phyloP scores from a whole-genome alignment of 2,888 invertebrate genomes.

The Heteromyza rotundicornis region DNA sequence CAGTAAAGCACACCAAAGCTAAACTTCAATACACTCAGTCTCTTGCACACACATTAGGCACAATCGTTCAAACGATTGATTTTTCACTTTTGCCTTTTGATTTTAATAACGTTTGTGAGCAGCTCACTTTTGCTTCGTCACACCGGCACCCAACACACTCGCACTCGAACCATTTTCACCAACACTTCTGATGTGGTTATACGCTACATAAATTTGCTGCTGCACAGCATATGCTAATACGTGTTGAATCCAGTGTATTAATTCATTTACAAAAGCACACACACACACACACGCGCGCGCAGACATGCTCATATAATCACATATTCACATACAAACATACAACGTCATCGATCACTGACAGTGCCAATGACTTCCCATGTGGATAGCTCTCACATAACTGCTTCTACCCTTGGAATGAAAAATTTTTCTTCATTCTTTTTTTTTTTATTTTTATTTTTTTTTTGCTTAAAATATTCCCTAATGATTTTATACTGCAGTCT shows the following conservation, averaged over 20 bases:
- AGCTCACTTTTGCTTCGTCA: not conserved
- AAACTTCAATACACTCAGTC: too few relatives aligned
- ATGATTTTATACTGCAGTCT: too few relatives aligned
- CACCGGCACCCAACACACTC: not conserved
- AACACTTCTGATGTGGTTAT: not conserved
- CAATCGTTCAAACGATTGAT: not conserved
- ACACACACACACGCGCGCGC: constrained; percentile 2
- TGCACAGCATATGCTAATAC: constrained; percentile 37
- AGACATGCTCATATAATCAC: too few relatives aligned
- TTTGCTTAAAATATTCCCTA: too few relatives aligned
- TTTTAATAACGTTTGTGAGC: not conserved
- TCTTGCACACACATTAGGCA: not conserved
- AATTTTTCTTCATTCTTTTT: too few relatives aligned
- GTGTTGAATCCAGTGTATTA: constrained; percentile 49
- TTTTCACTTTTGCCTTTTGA: not conserved
- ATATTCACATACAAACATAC: constrained; percentile 23
- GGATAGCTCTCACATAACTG: not conserved
- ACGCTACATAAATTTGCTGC: not conserved
- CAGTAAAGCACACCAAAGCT: too few relatives aligned
- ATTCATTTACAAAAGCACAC: constrained; percentile 45
- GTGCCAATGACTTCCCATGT: constrained; percentile 35
- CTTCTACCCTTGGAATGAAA: too few relatives aligned
- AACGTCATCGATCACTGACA: constrained; percentile 46
- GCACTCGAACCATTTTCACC: not conserved
- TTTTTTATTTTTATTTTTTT: too few relatives aligned